Conservation (phyloP, 2,113 vertebrate species). For the Crocuta crocuta region DNA sequence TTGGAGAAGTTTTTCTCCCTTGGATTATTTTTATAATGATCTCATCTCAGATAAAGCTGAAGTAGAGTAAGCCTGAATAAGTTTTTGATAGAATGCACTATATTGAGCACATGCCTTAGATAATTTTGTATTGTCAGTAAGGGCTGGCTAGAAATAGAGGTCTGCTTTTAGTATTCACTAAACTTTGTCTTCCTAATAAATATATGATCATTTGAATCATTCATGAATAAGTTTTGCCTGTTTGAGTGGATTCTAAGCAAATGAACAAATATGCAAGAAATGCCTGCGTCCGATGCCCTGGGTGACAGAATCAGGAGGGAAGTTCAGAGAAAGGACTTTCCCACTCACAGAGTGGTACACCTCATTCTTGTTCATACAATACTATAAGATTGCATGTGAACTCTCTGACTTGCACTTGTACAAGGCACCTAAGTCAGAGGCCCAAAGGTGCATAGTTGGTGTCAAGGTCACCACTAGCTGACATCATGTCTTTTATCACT, state of each 20-base stretch:
- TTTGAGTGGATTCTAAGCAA: neutral
- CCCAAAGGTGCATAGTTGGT: neutral
- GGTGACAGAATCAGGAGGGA: neutral
- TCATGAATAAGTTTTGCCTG: neutral
- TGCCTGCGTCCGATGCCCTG: neutral
- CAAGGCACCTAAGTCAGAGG: neutral
- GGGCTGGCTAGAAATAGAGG: neutral
- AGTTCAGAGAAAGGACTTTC: neutral
- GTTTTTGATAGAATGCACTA: neutral
- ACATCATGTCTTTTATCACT: neutral
- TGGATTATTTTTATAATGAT: neutral
- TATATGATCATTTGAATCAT: neutral
- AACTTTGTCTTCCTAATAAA: neutral
- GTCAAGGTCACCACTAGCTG: neutral
- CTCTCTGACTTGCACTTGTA: neutral
- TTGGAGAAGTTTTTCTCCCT: neutral
- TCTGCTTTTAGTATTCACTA: slow-evolving; percentile 2
- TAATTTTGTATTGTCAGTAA: neutral
- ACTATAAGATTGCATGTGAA: neutral
- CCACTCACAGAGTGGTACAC: accelerated
- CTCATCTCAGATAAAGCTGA: neutral
- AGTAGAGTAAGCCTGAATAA: neutral
- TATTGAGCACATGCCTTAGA: neutral
- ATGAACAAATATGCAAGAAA: neutral
- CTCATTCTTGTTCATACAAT: neutral